phyloP scores from a whole-genome alignment of 2,797 vertebrate genomes.

The Cyclopterus lumpus region DNA sequence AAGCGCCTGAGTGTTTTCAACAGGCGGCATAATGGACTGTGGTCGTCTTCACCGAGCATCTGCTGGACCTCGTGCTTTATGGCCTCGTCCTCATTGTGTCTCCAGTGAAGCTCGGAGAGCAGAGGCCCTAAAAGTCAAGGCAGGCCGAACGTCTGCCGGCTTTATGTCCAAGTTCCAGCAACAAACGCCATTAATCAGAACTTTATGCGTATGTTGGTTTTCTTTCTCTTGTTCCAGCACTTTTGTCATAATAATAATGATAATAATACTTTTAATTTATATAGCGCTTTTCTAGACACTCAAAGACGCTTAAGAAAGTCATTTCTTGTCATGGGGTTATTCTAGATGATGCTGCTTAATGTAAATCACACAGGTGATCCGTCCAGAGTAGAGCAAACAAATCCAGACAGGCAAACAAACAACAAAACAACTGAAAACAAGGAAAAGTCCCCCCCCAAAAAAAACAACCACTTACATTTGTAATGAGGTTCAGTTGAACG shows the following conservation, averaged over 20 bases:
- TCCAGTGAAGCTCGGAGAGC: conserved; percentile 50
- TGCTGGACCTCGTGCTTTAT: conserved; percentile 77
- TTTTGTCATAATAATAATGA: neutral
- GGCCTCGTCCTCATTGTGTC: conserved; percentile 64
- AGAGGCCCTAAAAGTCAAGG: conserved; percentile 32
- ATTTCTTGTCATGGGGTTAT: neutral
- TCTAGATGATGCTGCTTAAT: neutral
- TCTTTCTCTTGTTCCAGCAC: neutral
- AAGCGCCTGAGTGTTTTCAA: conserved; percentile 65
- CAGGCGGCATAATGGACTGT: conserved; percentile 76
- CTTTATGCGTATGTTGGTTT: neutral
- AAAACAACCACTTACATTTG: neutral
- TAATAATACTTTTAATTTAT: no score
- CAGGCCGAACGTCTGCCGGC: conserved; percentile 40
- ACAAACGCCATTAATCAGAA: conserved; percentile 36
- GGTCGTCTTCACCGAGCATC: conserved; percentile 71
- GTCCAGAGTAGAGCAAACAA: neutral
- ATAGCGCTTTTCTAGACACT: no score
- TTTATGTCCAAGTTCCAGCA: conserved; percentile 41
- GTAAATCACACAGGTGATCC: neutral
- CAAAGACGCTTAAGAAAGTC: no score
- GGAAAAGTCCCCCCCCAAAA: neutral
- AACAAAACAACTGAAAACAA: neutral
- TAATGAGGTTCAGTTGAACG: neutral
- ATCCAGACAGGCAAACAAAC: neutral